phyloP scores from a whole-genome alignment of 2,113 vertebrate genomes.

The Anhinga rufa region DNA sequence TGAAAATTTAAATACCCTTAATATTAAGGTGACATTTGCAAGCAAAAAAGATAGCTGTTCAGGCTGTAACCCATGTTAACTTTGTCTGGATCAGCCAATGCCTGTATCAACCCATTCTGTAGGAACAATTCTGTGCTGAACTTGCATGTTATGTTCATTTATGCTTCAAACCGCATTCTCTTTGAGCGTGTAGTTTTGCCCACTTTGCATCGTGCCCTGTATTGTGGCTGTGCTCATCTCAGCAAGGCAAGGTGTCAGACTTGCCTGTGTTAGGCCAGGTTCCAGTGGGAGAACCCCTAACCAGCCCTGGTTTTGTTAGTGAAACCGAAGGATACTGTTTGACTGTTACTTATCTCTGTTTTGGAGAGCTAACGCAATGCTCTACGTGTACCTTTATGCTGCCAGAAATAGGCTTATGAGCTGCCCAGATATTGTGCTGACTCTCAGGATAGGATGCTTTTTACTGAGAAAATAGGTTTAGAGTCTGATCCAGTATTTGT shows the following conservation, averaged over 20 bases:
- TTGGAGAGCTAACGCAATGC: neutral
- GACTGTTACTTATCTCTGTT: neutral
- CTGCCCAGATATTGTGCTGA: neutral
- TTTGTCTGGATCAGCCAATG: neutral
- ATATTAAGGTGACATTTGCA: neutral
- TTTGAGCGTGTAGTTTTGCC: neutral
- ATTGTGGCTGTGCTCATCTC: accelerated
- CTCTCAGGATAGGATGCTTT: neutral
- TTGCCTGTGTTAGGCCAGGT: neutral
- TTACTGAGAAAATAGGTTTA: neutral
- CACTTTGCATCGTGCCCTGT: neutral
- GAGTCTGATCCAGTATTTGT: conserved; percentile 5
- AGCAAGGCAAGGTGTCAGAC: accelerated
- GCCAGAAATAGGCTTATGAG: neutral
- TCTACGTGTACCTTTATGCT: neutral
- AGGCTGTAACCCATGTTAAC: neutral
- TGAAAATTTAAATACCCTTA: neutral
- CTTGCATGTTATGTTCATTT: neutral
- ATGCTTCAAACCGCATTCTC: neutral
- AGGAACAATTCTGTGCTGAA: neutral
- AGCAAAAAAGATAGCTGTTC: neutral
- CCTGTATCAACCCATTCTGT: neutral
- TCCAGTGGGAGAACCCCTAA: neutral
- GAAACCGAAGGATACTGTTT: neutral
- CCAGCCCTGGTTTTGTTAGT: neutral